phyloP scores from a whole-genome alignment of 2,888 invertebrate species.

The Idaea aversata region DNA sequence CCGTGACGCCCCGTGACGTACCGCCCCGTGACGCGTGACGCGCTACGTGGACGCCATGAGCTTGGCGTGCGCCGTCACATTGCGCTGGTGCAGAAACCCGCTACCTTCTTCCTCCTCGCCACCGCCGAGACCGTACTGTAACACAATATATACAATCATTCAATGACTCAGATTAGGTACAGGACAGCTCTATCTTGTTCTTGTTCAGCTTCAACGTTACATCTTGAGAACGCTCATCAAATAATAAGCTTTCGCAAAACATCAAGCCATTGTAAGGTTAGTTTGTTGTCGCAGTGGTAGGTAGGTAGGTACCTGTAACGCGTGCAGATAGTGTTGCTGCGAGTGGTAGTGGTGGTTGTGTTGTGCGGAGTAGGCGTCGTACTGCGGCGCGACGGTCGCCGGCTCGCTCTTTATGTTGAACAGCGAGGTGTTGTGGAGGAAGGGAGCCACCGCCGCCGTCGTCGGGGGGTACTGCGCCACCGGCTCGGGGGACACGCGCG shows the following conservation, averaged over 20 bases:
- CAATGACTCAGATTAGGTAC: not conserved
- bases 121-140: slow-evolving; percentile 67
- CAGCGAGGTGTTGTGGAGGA: slow-evolving; percentile 59
- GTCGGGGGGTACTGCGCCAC: slow-evolving; percentile 51
- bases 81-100: slow-evolving; percentile 91
- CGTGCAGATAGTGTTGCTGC: slow-evolving; percentile 80
- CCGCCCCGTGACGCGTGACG: not conserved
- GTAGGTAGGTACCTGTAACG: slow-evolving; percentile 60
- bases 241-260: not conserved
- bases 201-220: not conserved
- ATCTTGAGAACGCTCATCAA: not conserved
- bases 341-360: slow-evolving; percentile 59
- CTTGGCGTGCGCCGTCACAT: slow-evolving; percentile 91
- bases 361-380: slow-evolving; percentile 56
- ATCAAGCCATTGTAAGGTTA: too few relatives aligned
- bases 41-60: slow-evolving; percentile 90
- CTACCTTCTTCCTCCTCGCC: slow-evolving; percentile 81
- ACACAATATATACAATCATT: slow-evolving; percentile 7
- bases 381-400: slow-evolving; percentile 44
- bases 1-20: not conserved
- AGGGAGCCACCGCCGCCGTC: slow-evolving; percentile 52
- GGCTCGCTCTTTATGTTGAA: slow-evolving; percentile 77
- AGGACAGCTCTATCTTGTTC: not conserved
- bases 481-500: slow-evolving; percentile 56
- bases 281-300: not conserved